Conservation (phyloP, 1,140 invertebrate genomes). For the Holotrichia oblita region DNA sequence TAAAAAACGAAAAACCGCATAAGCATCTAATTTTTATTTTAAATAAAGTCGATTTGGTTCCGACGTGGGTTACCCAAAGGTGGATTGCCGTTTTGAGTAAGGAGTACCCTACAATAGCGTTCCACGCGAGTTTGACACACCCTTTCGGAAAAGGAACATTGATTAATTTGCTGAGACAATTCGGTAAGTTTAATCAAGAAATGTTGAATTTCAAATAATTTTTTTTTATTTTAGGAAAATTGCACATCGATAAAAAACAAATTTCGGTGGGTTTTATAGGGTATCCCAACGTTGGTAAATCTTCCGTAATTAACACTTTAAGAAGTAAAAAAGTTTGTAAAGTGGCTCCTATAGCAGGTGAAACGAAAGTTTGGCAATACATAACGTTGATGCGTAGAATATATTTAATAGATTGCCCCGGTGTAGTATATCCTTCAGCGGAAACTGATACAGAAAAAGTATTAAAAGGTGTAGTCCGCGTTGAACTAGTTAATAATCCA, state of each 20-base stretch:
- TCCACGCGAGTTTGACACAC: conserved; percentile 97
- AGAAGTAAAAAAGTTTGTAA: conserved; percentile 97
- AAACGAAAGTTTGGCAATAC: conserved; percentile 99
- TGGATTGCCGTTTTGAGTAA: conserved; percentile 94
- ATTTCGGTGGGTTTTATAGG: conserved; percentile 99
- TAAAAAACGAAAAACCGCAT: conserved; percentile 90
- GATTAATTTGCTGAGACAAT: conserved; percentile 95
- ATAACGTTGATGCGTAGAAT: conserved; percentile 98
- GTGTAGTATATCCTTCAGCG: conserved; percentile 94
- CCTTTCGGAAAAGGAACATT: conserved; percentile 98
- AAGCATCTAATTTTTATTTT: conserved; percentile 96
- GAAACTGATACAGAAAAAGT: conserved; percentile 96
- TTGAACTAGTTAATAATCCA: conserved; percentile 93
- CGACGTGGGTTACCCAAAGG: conserved; percentile 95
- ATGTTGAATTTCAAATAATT: neutral
- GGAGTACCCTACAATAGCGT: conserved; percentile 98
- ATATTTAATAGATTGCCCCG: conserved; percentile 99
- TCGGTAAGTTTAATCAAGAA: conserved; percentile 66
- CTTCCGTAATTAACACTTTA: conserved; percentile 97
- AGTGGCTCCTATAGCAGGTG: conserved; percentile 98
- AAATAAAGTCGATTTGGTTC: conserved; percentile 96
- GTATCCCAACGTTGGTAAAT: conserved; percentile 99
- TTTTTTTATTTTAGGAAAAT: conserved; percentile 66
- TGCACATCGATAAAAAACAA: conserved; percentile 96
- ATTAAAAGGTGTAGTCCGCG: conserved; percentile 93